These are phyloP conservation scores for Halocaridina rubra DNA, from an alignment of 2,888 invertebrate genomes.

Conservation along the genomic window DNA sequence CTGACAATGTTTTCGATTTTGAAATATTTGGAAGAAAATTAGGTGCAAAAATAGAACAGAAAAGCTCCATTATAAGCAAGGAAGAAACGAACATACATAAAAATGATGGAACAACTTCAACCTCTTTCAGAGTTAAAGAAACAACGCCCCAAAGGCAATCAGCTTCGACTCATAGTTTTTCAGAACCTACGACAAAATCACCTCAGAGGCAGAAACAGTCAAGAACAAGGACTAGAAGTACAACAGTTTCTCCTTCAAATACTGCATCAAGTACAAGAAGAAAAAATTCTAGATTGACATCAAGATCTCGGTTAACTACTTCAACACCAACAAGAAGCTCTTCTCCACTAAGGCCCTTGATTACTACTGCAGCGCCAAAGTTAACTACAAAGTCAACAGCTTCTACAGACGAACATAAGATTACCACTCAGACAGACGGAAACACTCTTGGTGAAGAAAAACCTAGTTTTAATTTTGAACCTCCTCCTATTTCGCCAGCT, in stretches of 20 bases:
- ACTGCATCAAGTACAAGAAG: background rate
- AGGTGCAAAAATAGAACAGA: background rate
- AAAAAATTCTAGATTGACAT: background rate
- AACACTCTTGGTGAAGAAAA: no score
- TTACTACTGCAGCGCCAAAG: background rate
- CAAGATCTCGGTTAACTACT: background rate
- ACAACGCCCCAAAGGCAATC: background rate
- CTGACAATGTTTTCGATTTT: background rate
- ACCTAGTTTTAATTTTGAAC: background rate
- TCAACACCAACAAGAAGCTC: background rate
- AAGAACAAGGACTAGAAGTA: background rate
- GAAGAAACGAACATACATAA: background rate
- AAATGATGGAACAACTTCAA: background rate
- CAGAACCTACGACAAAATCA: background rate
- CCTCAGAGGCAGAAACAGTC: background rate
- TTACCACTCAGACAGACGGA: no score
- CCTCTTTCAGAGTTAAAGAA: background rate
- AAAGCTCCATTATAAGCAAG: no score
- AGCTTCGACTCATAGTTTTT: background rate
- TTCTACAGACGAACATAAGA: no score
- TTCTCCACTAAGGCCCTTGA: background rate
- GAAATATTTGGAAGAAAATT: constrained; percentile 14
- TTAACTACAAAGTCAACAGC: no score
- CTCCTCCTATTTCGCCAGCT: background rate
- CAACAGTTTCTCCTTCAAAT: background rate